Conservation (phyloP, 2,113 vertebrate species). For the Alligator sinensis region DNA sequence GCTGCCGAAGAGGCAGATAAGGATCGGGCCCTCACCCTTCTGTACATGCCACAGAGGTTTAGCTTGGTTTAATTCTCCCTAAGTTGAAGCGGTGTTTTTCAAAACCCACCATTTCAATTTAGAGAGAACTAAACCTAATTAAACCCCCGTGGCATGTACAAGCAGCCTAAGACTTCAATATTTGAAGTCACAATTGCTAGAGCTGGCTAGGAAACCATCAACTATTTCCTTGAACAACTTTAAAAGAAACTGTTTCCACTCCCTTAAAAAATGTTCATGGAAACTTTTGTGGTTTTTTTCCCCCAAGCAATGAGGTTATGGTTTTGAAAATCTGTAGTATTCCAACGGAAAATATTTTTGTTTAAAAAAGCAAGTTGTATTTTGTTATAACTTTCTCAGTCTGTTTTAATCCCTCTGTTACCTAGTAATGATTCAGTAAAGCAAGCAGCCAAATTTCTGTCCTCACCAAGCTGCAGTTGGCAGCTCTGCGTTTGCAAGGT, state of each 20-base stretch:
- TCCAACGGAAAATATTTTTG: background rate
- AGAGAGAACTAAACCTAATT: too few species aligned
- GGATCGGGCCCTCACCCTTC: too few species aligned
- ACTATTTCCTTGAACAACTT: background rate
- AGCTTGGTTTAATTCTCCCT: too few species aligned
- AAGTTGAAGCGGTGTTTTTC: too few species aligned
- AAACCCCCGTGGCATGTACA: too few species aligned
- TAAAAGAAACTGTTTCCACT: background rate
- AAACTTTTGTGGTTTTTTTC: background rate
- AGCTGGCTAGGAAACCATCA: background rate
- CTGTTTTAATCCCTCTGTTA: background rate
- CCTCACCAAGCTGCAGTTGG: background rate
- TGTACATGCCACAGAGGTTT: too few species aligned
- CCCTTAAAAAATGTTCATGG: background rate
- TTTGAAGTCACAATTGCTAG: too few species aligned
- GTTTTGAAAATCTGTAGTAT: background rate
- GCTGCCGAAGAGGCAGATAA: too few species aligned
- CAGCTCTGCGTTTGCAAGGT: background rate
- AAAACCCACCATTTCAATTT: too few species aligned
- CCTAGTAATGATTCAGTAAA: background rate
- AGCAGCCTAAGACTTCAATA: too few species aligned
- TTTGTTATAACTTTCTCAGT: background rate
- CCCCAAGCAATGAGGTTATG: background rate
- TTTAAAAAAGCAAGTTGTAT: background rate
- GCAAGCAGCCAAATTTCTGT: background rate